Conservation (phyloP, 2,888 invertebrate genomes). For the Aleiodes alternator region DNA sequence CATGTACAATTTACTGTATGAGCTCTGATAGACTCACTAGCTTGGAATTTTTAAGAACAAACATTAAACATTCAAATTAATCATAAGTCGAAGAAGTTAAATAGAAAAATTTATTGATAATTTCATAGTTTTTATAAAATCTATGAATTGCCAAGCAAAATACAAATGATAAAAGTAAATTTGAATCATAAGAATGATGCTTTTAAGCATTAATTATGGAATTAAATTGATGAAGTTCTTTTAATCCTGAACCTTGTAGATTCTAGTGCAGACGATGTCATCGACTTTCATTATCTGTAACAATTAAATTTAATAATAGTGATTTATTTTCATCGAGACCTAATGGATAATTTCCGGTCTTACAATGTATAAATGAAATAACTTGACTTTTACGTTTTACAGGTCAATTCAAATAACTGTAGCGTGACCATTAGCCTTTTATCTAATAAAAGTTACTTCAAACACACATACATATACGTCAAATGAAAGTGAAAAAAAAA, state of each 20-base stretch:
- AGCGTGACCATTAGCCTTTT: constrained; percentile 14
- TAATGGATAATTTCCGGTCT: constrained; percentile 28
- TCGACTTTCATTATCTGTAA: constrained; percentile 84
- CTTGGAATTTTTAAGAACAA: too few species aligned
- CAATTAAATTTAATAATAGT: constrained; percentile 55
- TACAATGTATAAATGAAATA: background rate
- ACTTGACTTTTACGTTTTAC: constrained; percentile 7
- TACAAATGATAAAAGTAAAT: constrained; percentile 7
- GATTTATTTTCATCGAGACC: constrained; percentile 12
- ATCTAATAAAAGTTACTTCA: constrained; percentile 38
- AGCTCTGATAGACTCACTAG: too few species aligned
- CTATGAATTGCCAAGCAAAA: constrained; percentile 9
- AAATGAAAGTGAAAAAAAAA: background rate
- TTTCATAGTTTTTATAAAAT: constrained; percentile 23
- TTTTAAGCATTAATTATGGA: constrained; percentile 12
- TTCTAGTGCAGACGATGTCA: constrained; percentile 83
- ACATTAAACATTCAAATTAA: constrained; percentile 23
- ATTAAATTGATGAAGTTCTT: background rate
- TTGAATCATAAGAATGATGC: background rate
- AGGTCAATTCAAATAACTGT: constrained; percentile 31
- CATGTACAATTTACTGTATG: too few species aligned
- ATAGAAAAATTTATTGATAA: constrained; percentile 22
- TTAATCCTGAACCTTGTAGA: constrained; percentile 79
- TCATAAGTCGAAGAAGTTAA: constrained; percentile 39
- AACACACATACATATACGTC: background rate